Base-by-base conservation (phyloP, 2,888 invertebrate species). In the Cynaeus angustus region DNA sequence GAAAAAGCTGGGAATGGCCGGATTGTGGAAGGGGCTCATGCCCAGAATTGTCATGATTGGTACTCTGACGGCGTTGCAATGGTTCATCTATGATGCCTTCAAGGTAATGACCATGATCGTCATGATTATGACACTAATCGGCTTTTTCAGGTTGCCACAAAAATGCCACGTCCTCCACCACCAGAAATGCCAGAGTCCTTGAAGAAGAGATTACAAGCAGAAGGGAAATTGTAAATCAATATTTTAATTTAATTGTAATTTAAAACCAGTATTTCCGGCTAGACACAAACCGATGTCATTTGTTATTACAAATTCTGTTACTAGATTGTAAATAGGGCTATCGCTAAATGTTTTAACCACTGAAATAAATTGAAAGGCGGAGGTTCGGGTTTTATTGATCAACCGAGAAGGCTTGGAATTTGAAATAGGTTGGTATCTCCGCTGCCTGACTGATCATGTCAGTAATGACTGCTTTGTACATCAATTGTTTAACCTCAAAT, bases 11-110 rank as follows among this genome's bases (percentile, higher is more conserved):
- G 96, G 96, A 68, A 88, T 89, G 80, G 82, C 84, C 56, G 89
- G 95, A 72, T 89, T 96, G 77, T 97, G 97, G 97, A 94, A 94
- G 87, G 97, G 97, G 72, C 89, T 98, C 58, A 90, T 89, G 52
- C 96, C 97, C 69, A 94, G 97, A 89, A 98, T 98, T 81, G 89
- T 98, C 79, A 98, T 98, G 97, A 97, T 98, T 80, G 98, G 97
- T 89, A 98, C 98, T 9, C 89, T 98, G 79, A 98, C 98, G 14
- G 97, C 96, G 6, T 90, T 96, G 75, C 98, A 98, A 84, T 98
- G 98, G 98, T 98, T 97, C 89, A 97, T 97, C 87, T 98, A 97
- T 80, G 98, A 98, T 82, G 96, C 94, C 9, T 96, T 97, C 74
- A 85, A 85, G 81, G 83, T 83, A 73, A 73, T 4, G 2, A 21